Evolutionary conservation across 2,797 vertebrate genomes (phyloP).

Genomic region (Myotis daubentonii): DNA sequence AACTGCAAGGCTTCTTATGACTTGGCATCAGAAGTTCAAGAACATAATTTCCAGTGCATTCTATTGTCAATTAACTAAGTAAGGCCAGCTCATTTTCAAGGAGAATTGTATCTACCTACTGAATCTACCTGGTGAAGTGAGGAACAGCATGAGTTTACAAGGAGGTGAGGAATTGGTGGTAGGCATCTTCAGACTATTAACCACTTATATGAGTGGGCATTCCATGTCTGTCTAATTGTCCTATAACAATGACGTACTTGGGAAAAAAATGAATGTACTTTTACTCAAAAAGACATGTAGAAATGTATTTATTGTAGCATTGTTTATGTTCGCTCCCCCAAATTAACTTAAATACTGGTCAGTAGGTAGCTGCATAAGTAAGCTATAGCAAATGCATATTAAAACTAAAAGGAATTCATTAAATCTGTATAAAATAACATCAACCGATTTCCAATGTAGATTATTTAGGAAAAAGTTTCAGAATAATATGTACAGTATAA

Average conservation of each 20-base stretch:
- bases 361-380: neutral
- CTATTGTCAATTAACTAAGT: neutral
- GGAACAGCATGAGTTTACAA: neutral
- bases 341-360: neutral
- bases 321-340: neutral
- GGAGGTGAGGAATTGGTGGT: neutral
- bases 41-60: neutral
- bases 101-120: neutral
- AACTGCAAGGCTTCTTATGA: neutral
- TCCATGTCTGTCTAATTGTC: neutral
- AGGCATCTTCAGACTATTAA: neutral
- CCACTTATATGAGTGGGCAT: too few species aligned
- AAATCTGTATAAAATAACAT: neutral
- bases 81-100: neutral
- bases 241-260: neutral
- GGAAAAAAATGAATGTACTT: neutral
- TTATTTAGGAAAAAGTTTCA: neutral
- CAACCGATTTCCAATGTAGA: neutral
- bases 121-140: neutral
- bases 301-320: neutral
- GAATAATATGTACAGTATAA: neutral
- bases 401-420: neutral
- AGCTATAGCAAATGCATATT: neutral
- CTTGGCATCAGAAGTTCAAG: neutral
- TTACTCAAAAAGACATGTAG: neutral